Base-by-base conservation (phyloP, 2,113 vertebrate species). In the Hystrix cristata region DNA sequence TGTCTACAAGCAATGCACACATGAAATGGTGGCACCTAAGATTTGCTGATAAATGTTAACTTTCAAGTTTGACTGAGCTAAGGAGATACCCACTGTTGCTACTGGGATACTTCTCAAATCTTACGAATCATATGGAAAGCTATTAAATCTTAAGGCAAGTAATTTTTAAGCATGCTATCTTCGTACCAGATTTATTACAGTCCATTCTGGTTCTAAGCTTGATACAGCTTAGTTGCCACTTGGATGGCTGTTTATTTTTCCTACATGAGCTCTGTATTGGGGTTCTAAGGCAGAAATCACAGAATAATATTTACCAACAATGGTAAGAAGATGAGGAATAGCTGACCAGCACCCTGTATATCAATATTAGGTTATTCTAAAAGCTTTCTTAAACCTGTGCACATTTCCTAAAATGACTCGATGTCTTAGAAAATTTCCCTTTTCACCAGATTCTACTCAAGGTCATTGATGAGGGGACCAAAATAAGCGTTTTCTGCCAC, bases 71-170 rank as follows among this genome's bases (percentile, higher is more conserved):
- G 29, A 5, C 0, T 46, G 88, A 34, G 10, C 19, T 55, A 57
- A 64, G 89, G 25, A 57, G 59, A 93, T 80, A n/a, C 2, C 7
- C 51, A n/a, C 46, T 82, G 38, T 62, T 84, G 93, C 65, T 87
- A 76, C 69, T 38, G 43, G 53, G 8, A 78, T 69, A 53, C 0
- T 72, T 4, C 15, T 21, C 46, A 87, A 79, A 59, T 5, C 4
- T 67, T 78, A 19, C 13, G 3, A 19, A 27, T 85, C 34, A 55
- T 64, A 46, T 76, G 38, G 25, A 69, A 91, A 87, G 2, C 3
- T 65, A 48, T 94, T 87, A 81, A 93, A 43, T 86, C 62, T 64
- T 81, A 84, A 90, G 76, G 34, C 11, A 76, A 64, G 80, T 71
- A 62, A 71, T 81, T 79, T 84, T 74, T 71, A 96, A 88, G 80